Conservation (phyloP, 2,797 vertebrate genomes). For the Darevskia mixta region DNA sequence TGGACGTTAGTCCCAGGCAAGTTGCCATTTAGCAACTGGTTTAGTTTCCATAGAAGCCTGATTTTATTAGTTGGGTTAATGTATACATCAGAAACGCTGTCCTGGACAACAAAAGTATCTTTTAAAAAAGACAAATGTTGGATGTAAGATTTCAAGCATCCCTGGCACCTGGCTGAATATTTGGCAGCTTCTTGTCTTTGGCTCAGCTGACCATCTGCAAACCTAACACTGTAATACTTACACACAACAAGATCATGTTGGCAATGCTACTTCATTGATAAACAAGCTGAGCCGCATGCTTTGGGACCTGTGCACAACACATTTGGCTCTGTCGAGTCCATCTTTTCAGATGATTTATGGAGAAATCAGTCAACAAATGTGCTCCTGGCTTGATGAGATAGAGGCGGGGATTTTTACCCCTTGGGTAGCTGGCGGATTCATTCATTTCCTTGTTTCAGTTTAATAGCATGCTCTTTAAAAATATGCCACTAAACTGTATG, state of each 20-base stretch:
- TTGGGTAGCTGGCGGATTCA: too few species aligned
- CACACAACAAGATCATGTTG: neutral
- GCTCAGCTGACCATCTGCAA: neutral
- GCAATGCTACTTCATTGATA: neutral
- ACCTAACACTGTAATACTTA: neutral
- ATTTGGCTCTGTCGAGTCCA: neutral
- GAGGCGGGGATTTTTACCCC: too few species aligned
- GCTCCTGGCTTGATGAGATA: neutral
- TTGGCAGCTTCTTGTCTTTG: neutral
- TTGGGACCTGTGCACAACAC: neutral
- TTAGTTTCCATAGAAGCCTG: neutral
- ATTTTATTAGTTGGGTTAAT: neutral
- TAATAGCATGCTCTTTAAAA: neutral
- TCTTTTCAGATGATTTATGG: neutral
- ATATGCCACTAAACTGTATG: neutral
- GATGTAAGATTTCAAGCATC: neutral
- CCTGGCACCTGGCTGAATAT: neutral
- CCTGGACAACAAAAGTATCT: neutral
- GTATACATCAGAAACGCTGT: neutral
- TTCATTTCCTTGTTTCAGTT: neutral
- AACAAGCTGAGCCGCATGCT: neutral
- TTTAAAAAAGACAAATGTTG: neutral
- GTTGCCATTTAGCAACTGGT: neutral
- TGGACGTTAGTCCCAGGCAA: neutral
- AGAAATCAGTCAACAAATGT: neutral